Percentiles rank a stretch among this genome's conserved stretches.
These are phyloP conservation scores for Naso thynnoides DNA, from an alignment of 2,797 vertebrate species.

Conservation along the genomic window DNA sequence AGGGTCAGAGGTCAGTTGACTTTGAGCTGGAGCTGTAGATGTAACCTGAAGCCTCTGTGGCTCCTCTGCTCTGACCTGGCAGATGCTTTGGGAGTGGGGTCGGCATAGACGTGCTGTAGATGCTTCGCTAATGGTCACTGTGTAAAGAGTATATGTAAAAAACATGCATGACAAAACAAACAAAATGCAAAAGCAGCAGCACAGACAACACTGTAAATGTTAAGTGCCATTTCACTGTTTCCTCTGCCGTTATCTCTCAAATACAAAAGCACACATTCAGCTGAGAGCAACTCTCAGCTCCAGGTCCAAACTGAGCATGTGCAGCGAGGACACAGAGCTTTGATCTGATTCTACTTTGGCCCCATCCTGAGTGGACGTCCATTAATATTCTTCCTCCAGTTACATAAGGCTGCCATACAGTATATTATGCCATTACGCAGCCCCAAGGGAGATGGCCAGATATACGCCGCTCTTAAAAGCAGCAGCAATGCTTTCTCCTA, in stretches of 20 bases:
- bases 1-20: conserved; percentile 41
- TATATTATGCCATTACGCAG: conserved; percentile 66
- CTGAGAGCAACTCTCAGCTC: conserved; percentile 17
- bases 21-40: conserved; percentile 10
- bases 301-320: conserved; percentile 33
- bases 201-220: conserved; percentile 1
- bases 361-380: conserved; percentile 63
- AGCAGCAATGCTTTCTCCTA: conserved; percentile 28
- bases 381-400: conserved; percentile 77
- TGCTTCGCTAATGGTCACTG: background rate
- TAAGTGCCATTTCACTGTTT: conserved; percentile 16
- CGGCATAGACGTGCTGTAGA: conserved; percentile 19
- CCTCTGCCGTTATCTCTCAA: conserved; percentile 21
- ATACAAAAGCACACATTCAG: conserved; percentile 26
- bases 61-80: conserved; percentile 25
- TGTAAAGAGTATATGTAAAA: conserved; percentile 1
- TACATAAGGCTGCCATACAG: conserved; percentile 75
- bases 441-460: conserved; percentile 55
- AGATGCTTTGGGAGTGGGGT: conserved; percentile 41
- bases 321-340: conserved; percentile 49
- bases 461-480: conserved; percentile 35
- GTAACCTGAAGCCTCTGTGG: background rate
- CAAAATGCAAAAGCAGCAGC: conserved; percentile 12
- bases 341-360: conserved; percentile 63
- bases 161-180: conserved; percentile 22